A percentile compares a stretch with the other conserved stretches of the same genome.
Conservation (phyloP, 2,888 invertebrate genomes). For the Neoaliturus tenellus region DNA sequence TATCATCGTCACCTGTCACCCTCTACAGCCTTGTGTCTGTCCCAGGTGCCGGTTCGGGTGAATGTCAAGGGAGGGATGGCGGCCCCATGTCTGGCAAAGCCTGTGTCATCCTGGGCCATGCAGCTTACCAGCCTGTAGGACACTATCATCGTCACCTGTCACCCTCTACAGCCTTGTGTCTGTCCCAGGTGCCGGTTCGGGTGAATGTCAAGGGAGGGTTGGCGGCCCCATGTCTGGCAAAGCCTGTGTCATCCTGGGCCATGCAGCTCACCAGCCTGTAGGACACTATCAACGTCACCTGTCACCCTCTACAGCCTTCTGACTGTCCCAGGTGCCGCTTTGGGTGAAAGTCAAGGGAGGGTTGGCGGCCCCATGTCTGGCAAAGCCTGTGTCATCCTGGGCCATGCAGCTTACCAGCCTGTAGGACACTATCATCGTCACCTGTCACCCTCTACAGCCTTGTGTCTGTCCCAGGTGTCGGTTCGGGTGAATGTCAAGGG, state of each 20-base stretch:
- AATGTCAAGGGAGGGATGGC: background rate
- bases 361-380: background rate
- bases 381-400: background rate
- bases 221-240: background rate
- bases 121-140: conserved; percentile 2
- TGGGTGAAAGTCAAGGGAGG: background rate
- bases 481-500: background rate
- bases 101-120: background rate
- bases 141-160: background rate
- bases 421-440: background rate
- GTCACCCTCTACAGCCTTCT: too few relatives aligned
- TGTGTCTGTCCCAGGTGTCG: conserved; percentile 4
- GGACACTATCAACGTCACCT: too few relatives aligned
- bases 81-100: background rate
- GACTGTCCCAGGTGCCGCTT: conserved; percentile 12
- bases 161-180: too few relatives aligned
- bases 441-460: too few relatives aligned
- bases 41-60: conserved; percentile 18
- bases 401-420: background rate
- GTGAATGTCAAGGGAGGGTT: background rate
- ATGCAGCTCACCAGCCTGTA: background rate
- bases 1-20: too few relatives aligned
- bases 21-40: too few relatives aligned
- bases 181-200: conserved; percentile 1
- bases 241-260: background rate